These are phyloP conservation scores for Rhabdornis inornatus DNA, from an alignment of 2,113 vertebrate species.

Conservation along the genomic window DNA sequence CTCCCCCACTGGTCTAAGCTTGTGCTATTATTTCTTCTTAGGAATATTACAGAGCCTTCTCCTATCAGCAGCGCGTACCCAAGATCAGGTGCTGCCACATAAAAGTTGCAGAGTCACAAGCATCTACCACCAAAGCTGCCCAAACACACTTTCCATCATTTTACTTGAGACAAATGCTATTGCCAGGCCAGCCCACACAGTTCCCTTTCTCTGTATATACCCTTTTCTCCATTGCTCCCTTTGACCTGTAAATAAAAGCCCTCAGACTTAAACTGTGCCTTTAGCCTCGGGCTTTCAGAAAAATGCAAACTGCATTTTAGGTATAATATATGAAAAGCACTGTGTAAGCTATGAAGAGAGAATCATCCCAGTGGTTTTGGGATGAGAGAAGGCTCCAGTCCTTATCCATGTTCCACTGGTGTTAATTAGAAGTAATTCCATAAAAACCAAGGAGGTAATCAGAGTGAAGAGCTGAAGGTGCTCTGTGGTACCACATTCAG, in stretches of 20 bases:
- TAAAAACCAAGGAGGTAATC: not conserved
- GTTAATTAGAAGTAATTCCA: not conserved
- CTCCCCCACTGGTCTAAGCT: not conserved
- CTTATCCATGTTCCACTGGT: not conserved
- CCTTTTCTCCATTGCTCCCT: not conserved
- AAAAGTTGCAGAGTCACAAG: not conserved
- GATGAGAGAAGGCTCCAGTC: not conserved
- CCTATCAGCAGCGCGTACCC: not conserved
- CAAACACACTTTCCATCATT: not conserved
- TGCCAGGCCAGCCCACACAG: not conserved
- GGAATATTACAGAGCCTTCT: not conserved
- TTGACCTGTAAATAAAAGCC: not conserved
- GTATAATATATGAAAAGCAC: not conserved
- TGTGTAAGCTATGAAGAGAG: not conserved
- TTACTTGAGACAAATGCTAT: not conserved
- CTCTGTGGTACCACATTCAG: not conserved
- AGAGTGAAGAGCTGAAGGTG: not conserved
- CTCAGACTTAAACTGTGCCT: not conserved
- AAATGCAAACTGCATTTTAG: not conserved
- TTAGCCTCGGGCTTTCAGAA: not conserved
- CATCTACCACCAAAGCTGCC: not conserved
- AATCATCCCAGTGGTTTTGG: not conserved
- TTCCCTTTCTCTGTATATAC: not conserved
- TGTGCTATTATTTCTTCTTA: not conserved
- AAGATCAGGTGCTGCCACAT: not conserved